Percentiles rank a stretch among this genome's conserved stretches.
Conservation (phyloP, 2,113 vertebrate genomes). For the Phalacrocorax carbo region DNA sequence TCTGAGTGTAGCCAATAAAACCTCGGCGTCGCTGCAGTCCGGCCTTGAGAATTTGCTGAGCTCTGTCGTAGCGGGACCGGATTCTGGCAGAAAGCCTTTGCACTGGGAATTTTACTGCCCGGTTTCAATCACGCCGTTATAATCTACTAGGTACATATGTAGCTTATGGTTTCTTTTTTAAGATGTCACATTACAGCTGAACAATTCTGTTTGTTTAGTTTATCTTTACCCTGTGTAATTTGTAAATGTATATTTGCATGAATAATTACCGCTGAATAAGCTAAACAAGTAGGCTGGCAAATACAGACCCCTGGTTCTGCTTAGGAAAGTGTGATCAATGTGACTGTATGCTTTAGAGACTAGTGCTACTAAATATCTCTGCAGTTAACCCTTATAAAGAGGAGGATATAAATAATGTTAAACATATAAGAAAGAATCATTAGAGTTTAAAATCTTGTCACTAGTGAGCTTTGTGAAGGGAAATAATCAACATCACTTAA, state of each 20-base stretch:
- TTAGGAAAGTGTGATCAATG: neutral
- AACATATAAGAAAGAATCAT: neutral
- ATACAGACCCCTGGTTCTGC: neutral
- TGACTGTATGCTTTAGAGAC: neutral
- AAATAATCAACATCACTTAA: neutral
- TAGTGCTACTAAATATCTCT: neutral
- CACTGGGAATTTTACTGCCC: neutral
- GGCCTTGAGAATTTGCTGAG: neutral
- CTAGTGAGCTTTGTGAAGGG: neutral
- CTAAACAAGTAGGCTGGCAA: neutral
- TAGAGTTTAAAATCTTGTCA: neutral
- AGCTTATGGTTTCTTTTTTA: neutral
- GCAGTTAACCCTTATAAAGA: neutral
- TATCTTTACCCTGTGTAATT: neutral
- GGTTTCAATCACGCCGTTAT: neutral
- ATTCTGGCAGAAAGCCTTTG: neutral
- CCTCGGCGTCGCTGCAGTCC: neutral
- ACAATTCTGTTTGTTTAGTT: neutral
- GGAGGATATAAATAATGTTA: neutral
- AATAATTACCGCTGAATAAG: constrained; percentile 1
- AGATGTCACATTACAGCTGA: neutral
- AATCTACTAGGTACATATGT: neutral
- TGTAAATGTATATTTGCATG: constrained; percentile 23
- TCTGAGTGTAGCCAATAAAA: neutral
- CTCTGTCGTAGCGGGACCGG: neutral